Conservation (phyloP, 2,797 vertebrate genomes). For the Smutsia temminckii region DNA sequence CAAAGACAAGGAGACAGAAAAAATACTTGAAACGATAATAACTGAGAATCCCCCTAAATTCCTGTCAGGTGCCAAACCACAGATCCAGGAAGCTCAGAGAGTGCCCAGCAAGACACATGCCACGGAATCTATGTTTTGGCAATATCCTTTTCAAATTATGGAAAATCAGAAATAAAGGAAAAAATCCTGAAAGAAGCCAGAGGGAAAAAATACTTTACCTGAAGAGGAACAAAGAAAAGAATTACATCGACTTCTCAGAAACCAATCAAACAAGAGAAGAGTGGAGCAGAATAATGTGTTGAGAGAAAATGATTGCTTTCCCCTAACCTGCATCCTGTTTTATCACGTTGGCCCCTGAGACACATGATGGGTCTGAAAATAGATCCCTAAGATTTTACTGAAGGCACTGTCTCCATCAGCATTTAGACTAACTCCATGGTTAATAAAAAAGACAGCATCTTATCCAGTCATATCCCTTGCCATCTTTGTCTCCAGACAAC, state of each 20-base stretch:
- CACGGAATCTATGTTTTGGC: background rate
- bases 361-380: background rate
- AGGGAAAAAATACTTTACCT: background rate
- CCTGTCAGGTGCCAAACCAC: background rate
- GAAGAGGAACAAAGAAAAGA: background rate
- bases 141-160: background rate
- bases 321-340: background rate
- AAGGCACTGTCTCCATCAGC: background rate
- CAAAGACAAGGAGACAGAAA: background rate
- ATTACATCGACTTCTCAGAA: background rate
- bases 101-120: background rate
- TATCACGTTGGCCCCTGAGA: background rate
- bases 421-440: background rate
- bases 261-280: background rate
- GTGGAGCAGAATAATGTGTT: background rate
- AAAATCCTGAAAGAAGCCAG: background rate
- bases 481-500: background rate
- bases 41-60: background rate
- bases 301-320: background rate
- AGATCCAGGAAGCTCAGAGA: background rate
- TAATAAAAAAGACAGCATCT: background rate
- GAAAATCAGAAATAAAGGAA: background rate
- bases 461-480: background rate
- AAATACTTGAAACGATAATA: background rate
- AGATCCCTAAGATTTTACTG: background rate